Base-by-base conservation (phyloP, 1,140 invertebrate species). In the Papilio aristodemus region DNA sequence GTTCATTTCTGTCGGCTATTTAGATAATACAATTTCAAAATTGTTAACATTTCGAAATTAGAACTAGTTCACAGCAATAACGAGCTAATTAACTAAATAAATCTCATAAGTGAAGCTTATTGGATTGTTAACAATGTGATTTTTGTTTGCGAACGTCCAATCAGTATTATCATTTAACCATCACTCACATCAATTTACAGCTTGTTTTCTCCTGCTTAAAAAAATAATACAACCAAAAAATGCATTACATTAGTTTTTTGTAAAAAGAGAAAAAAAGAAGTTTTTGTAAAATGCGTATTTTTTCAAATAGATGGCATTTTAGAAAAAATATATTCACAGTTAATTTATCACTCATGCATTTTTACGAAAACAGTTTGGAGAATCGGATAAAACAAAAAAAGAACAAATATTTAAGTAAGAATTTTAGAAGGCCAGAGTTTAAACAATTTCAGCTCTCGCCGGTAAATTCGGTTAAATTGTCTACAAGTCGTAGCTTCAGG, bases 401-500 rank as follows among this genome's bases (percentile, higher is more conserved):
- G 1, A 63, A 41, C 14, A 22, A 63, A n/a, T 5, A 13, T 22
- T 37, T n/a, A 8, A 7, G 27, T 22, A 25, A 54, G 46, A 63
- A 63, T 22, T 62, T 38, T 38, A 14, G 11, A 64, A 10, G 17
- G 7, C 14, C n/a, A 27, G 0, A 17, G 17, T 46, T 37, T 36
- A 46, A 32, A n/a, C 25, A 50, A 36, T 50, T 66, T 32, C n/a
- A 66, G 17, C 19, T 22, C 13, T 32, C 39, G 22, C 43, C 17
- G 17, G 27, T n/a, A 43, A 66, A 46, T 46, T 66, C 4, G 7
- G 17, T 38, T 62, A 32, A 36, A 66, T 66, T 66, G 27, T 66
- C 39, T 22, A 32, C 14, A 36, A 66, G n/a, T 25, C 25, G 63
- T 36, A 32, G 63, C 63, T 43, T 36, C 43, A 36, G 9, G 63